Conservation (phyloP, 92 coral and sea anemone genomes). For the Chrysogorgia sp. region DNA sequence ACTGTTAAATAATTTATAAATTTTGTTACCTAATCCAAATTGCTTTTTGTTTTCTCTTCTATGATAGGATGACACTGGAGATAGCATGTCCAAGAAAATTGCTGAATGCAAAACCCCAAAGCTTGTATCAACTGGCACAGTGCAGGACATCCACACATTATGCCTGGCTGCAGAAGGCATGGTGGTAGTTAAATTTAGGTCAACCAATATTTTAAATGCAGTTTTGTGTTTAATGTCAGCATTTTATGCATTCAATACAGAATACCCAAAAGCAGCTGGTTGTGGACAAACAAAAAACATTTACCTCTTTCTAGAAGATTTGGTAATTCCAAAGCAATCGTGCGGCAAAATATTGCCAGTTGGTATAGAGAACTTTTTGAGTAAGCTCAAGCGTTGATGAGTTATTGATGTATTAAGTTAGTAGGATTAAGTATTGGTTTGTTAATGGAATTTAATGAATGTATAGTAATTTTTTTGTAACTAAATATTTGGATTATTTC, state of each 20-base stretch:
- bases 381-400: no score
- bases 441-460: no score
- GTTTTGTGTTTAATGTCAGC: slow-evolving; percentile 15
- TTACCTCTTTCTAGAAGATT: slow-evolving; percentile 13
- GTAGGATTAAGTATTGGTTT: no score
- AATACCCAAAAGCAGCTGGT: slow-evolving; percentile 3
- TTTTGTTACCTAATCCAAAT: no score
- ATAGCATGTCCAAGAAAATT: no score
- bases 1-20: no score
- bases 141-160: slow-evolving; percentile 1
- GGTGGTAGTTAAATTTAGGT: slow-evolving; percentile 17
- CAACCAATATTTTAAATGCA: slow-evolving; percentile 7
- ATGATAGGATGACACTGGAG: no score
- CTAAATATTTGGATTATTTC: no score
- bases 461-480: no score
- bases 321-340: background rate
- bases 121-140: slow-evolving; percentile 1
- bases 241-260: background rate
- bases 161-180: slow-evolving; percentile 10
- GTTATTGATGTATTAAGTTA: no score
- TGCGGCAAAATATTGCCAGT: background rate
- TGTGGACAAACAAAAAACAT: slow-evolving; percentile 31
- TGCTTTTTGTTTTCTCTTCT: no score
- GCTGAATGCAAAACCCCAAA: background rate
- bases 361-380: background rate